These are phyloP conservation scores for Hypsibius dujardini DNA, from an alignment of 1,140 invertebrate genomes.

Conservation along the genomic window DNA sequence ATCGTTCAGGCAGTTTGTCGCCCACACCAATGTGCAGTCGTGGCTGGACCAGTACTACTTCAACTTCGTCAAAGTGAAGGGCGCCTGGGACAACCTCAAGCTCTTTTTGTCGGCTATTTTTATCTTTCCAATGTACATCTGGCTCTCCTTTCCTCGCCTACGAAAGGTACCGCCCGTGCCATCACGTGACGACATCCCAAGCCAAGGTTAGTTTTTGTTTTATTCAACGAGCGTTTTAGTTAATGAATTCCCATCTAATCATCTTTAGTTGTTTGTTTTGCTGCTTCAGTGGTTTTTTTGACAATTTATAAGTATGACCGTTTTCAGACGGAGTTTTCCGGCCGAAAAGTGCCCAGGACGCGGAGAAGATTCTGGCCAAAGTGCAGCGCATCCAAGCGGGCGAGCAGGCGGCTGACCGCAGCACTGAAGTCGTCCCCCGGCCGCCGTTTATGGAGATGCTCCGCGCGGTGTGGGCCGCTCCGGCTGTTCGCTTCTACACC, in stretches of 20 bases:
- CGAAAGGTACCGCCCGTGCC: background rate
- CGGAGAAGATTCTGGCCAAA: background rate
- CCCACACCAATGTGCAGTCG: background rate
- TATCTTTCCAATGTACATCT: slow-evolving; percentile 8
- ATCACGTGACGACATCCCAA: background rate
- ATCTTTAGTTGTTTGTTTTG: too few species aligned
- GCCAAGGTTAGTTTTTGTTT: background rate
- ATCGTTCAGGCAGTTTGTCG: background rate
- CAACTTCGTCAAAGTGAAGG: slow-evolving; percentile 11
- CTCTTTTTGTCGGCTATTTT: background rate
- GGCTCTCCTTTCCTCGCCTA: background rate
- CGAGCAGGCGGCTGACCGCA: background rate
- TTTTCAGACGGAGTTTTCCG: background rate
- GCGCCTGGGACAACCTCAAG: background rate
- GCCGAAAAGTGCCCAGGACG: background rate
- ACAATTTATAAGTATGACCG: too few species aligned
- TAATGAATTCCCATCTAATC: too few species aligned
- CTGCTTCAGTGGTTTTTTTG: too few species aligned
- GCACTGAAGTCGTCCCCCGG: background rate
- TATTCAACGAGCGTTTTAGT: too few species aligned
- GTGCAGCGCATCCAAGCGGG: background rate
- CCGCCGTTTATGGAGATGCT: background rate
- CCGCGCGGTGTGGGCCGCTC: background rate
- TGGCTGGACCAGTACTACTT: slow-evolving; percentile 15
- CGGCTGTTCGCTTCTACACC: slow-evolving; percentile 1